Percentiles rank a stretch among this genome's conserved stretches.
phyloP scores from a whole-genome alignment of 2,797 vertebrate species.

The Esox masquinongy region DNA sequence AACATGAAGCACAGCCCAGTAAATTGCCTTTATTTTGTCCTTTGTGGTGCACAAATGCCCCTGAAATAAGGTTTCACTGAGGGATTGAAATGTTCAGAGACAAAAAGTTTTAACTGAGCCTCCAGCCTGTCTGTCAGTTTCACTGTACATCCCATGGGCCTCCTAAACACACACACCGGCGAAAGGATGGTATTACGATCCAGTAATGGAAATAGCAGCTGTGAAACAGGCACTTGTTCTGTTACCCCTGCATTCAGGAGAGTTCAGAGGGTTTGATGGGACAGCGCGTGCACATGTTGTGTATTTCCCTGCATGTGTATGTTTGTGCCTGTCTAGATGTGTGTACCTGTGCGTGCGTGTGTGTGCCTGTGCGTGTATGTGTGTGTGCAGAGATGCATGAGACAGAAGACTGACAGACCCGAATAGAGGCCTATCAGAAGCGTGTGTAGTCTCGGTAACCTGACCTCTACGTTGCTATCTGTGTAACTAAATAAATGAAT shows the following conservation, averaged over 20 bases:
- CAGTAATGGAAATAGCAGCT: slow-evolving; percentile 54
- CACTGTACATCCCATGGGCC: slow-evolving; percentile 33
- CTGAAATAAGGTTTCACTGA: not conserved
- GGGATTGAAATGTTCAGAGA: not conserved
- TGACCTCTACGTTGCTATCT: slow-evolving; percentile 41
- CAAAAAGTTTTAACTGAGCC: slow-evolving; percentile 49
- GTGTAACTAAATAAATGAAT: slow-evolving; percentile 56
- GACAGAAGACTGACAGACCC: not conserved
- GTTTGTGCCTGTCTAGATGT: not conserved
- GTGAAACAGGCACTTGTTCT: slow-evolving; percentile 55
- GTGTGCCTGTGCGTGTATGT: not conserved
- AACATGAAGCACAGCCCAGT: too few species aligned
- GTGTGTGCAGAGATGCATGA: not conserved
- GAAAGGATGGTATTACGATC: slow-evolving; percentile 53
- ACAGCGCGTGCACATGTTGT: slow-evolving; percentile 6
- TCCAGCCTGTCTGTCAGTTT: slow-evolving; percentile 44
- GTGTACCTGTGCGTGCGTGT: not conserved
- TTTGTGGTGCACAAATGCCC: too few species aligned
- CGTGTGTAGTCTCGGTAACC: slow-evolving; percentile 21
- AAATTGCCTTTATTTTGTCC: too few species aligned
- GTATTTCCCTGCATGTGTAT: slow-evolving; percentile 7
- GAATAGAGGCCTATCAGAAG: not conserved
- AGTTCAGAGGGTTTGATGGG: slow-evolving; percentile 10
- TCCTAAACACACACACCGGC: slow-evolving; percentile 27
- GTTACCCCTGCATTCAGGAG: slow-evolving; percentile 32